A percentile compares a stretch with the other conserved stretches of the same genome.
phyloP scores from a whole-genome alignment of 2,888 invertebrate species.

The Drosophila suboccidentalis region DNA sequence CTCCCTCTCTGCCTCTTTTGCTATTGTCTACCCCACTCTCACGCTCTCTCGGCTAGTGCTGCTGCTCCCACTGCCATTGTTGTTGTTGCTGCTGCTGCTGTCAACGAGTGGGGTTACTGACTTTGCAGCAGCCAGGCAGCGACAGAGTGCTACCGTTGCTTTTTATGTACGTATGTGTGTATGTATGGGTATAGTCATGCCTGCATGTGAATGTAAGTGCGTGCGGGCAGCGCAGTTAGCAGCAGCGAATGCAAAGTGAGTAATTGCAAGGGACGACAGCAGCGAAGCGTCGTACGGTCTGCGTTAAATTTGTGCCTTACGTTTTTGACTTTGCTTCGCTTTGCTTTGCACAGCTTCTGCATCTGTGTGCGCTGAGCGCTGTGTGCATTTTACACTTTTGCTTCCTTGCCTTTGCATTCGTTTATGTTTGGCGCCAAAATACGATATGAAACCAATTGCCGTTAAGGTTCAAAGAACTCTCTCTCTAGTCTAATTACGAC shows the following conservation, averaged over 20 bases:
- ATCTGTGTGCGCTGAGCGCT: conserved; percentile 7
- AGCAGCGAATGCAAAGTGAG: conserved; percentile 48
- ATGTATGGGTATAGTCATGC: conserved; percentile 12
- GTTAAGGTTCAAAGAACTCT: conserved; percentile 78
- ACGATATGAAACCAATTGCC: conserved; percentile 56
- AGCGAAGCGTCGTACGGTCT: conserved; percentile 37
- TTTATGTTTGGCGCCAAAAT: conserved; percentile 73
- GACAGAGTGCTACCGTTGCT: conserved; percentile 58
- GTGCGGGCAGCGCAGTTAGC: conserved; percentile 47
- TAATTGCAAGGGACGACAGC: conserved; percentile 38
- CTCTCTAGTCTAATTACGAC: conserved; percentile 72
- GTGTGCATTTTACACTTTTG: conserved; percentile 57
- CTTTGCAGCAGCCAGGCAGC: conserved; percentile 75
- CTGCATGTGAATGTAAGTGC: conserved; percentile 51
- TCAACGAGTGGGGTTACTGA: conserved; percentile 80
- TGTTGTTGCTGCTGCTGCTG: conserved; percentile 39
- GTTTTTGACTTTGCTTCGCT: conserved; percentile 52
- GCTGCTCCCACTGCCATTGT: conserved; percentile 18
- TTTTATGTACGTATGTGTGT: conserved; percentile 5
- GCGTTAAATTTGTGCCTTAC: conserved; percentile 55
- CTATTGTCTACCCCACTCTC: conserved; percentile 47
- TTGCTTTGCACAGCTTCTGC: conserved; percentile 21
- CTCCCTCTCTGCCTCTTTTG: conserved; percentile 25
- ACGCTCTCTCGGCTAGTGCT: conserved; percentile 39
- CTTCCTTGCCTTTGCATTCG: conserved; percentile 55